A percentile compares a stretch with the other conserved stretches of the same genome.
Conservation (phyloP, 2,113 vertebrate genomes). For the Machaerirhynchus nigripectus region DNA sequence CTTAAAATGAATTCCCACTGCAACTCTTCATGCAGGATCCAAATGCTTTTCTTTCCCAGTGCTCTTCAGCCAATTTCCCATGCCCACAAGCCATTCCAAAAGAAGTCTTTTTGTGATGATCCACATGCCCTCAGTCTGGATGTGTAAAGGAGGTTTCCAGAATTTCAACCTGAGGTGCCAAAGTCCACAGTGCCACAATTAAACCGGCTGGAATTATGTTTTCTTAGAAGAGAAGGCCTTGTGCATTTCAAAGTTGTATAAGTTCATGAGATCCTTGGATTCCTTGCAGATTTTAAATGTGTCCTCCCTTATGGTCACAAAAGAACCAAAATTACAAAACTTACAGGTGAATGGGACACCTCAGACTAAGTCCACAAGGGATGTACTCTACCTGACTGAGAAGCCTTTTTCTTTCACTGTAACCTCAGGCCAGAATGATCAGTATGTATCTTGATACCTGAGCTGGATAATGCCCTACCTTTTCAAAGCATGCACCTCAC, state of each 20-base stretch:
- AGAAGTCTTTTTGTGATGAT: not conserved
- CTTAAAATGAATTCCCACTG: not conserved
- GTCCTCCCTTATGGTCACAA: not conserved
- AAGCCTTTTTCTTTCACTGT: not conserved
- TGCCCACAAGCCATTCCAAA: not conserved
- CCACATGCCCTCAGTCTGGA: not conserved
- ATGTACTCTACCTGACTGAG: not conserved
- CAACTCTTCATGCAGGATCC: not conserved
- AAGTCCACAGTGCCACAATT: not conserved
- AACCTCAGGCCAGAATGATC: not conserved
- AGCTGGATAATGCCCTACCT: not conserved
- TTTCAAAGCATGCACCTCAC: not conserved
- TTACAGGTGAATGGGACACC: not conserved
- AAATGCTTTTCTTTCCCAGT: not conserved
- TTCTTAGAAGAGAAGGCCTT: not conserved
- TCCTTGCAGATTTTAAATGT: not conserved
- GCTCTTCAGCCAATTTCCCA: not conserved
- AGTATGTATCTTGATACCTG: accelerated
- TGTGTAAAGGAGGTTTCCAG: not conserved
- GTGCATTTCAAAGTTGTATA: not conserved
- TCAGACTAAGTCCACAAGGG: not conserved
- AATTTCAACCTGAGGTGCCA: not conserved
- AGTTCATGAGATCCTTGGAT: not conserved
- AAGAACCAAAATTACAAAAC: not conserved
- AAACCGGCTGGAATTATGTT: not conserved